Conservation (phyloP, 2,888 invertebrate genomes). For the Mesodorylaimus sp. region DNA sequence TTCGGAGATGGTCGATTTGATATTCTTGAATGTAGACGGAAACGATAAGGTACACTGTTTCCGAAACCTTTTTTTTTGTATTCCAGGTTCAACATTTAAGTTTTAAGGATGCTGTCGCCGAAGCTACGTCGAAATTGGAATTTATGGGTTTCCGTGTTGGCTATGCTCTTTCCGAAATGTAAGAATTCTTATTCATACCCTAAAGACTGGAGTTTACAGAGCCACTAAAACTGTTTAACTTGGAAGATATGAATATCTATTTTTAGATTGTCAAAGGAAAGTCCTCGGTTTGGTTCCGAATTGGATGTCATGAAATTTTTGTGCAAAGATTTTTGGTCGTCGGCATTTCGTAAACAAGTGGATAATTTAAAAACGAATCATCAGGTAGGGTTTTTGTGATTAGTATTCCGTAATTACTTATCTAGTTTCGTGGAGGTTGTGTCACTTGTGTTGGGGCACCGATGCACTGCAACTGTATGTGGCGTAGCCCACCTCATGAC, state of each 20-base stretch:
- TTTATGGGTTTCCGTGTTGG: constrained; percentile 42
- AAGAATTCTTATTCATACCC: constrained; percentile 8
- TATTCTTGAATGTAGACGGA: background rate
- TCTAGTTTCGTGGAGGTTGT: too few relatives aligned
- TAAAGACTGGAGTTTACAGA: background rate
- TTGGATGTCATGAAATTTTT: constrained; percentile 93
- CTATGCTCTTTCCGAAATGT: constrained; percentile 40
- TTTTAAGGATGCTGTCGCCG: background rate
- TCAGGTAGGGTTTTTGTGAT: constrained; percentile 31
- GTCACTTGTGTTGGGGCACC: too few relatives aligned
- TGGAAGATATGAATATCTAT: constrained; percentile 5
- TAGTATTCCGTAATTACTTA: too few relatives aligned
- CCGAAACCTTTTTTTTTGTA: background rate
- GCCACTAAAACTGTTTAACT: background rate
- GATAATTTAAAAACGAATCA: constrained; percentile 93
- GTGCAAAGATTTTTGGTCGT: constrained; percentile 97
- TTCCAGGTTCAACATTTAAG: background rate
- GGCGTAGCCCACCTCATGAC: too few relatives aligned
- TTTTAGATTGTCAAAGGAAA: constrained; percentile 60
- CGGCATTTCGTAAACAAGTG: constrained; percentile 89
- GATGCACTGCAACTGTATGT: too few relatives aligned
- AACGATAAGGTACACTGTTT: background rate
- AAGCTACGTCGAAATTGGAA: constrained; percentile 33
- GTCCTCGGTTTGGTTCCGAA: constrained; percentile 84
- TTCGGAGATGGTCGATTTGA: constrained; percentile 4